Evolutionary conservation across 2,888 invertebrate genomes (phyloP).

Genomic region (Pycnomerus fuliginosus): DNA sequence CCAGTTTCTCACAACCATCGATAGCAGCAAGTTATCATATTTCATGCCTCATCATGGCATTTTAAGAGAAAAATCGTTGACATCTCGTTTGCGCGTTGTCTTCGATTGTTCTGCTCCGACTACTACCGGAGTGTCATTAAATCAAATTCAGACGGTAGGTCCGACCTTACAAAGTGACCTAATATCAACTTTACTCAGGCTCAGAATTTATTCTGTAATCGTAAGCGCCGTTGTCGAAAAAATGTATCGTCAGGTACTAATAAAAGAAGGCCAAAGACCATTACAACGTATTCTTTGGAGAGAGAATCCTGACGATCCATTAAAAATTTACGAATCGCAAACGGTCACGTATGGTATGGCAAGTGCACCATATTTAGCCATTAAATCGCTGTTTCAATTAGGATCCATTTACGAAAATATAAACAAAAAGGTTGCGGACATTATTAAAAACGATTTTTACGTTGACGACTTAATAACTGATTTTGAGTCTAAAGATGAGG

Average conservation of each 20-base stretch:
- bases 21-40: background rate
- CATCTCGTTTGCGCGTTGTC: conserved; percentile 2
- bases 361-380: conserved; percentile 3
- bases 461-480: conserved; percentile 18
- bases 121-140: background rate
- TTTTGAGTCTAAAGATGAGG: conserved; percentile 4
- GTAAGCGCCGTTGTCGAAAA: conserved; percentile 3
- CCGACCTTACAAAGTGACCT: conserved; percentile 3
- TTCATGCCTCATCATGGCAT: conserved; percentile 6
- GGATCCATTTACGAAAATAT: conserved; percentile 4
- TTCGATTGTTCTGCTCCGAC: background rate
- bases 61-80: background rate
- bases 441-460: conserved; percentile 15
- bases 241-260: conserved; percentile 5
- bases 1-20: background rate
- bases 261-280: background rate
- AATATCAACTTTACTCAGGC: conserved; percentile 1
- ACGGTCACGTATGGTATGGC: conserved; percentile 7
- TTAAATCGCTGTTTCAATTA: conserved; percentile 5
- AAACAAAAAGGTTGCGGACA: conserved; percentile 2
- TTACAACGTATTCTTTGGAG: conserved; percentile 9
- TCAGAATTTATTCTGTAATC: conserved; percentile 3
- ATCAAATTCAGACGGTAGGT: conserved; percentile 2
- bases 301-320: background rate
- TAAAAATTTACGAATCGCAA: conserved; percentile 1